Evolutionary conservation across 2,797 vertebrate genomes (phyloP), one percentile per base, ranked within the genome.

Genomic region (Hafferia zeledoni): DNA sequence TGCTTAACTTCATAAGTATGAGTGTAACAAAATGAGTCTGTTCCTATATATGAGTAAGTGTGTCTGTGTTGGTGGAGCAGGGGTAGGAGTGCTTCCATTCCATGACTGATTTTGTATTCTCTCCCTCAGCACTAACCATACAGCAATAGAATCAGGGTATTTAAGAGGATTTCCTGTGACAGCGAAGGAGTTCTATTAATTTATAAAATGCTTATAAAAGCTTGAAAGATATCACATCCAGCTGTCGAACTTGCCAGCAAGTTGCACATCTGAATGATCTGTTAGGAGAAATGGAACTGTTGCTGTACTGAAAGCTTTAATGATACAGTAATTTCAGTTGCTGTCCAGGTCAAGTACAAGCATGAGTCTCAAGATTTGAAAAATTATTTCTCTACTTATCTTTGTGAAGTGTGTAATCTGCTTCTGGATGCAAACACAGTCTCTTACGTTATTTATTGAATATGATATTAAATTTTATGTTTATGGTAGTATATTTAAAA

Each of bases 71-170:
- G 20, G 35, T 9, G 18, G 46, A 78, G 25, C 13, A 43, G 19
- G 8, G 13, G 3, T 67, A 10, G 13, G 16, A 1, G 0, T 47
- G 8, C 52, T 53, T 53, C 55, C 11, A 31, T 9, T 27, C 33
- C 3, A 4, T 57, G 17, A 25, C 5, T 15, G 13, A 25, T 65
- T 46, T 52, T 39, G 11, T 28, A 10, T 61, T 64, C 44, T 83
- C 50, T 72, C 67, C 63, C 50, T 79, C 37, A 37, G n/a, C 39
- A 18, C 11, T 41, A 14, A 49, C 17, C 27, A 46, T 37, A 33
- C 24, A 65, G 52, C 27, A 63, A 72, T 43, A 67, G 11, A 18
- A 52, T 30, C 15, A 27, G 60, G 55, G 31, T 31, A 35, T 60
- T 77, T 69, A 70, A 23, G 4, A 5, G 4, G 9, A 37, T 9